Evolutionary conservation across 2,888 invertebrate species (phyloP).

Genomic region (Salticus scenicus): DNA sequence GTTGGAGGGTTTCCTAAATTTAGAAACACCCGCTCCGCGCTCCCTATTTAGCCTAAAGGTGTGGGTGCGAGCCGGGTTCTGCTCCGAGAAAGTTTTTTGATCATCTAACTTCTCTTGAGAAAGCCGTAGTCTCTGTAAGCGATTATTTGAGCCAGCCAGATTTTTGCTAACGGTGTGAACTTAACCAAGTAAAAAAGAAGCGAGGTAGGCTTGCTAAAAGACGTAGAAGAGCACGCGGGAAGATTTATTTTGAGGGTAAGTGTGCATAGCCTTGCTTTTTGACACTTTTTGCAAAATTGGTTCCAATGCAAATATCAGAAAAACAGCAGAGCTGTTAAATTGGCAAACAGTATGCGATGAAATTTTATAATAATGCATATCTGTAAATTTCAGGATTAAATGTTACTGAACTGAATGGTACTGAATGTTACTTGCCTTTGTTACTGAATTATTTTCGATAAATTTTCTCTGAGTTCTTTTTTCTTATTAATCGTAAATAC

Average conservation of each 20-base stretch:
- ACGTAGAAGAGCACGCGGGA: neutral
- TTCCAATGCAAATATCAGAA: no score
- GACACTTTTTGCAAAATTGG: no score
- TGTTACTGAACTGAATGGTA: no score
- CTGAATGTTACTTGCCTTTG: no score
- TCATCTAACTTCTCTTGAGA: neutral
- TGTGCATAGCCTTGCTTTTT: no score
- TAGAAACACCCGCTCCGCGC: neutral
- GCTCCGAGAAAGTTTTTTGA: neutral
- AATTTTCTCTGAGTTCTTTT: no score
- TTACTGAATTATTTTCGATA: no score
- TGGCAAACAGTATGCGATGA: no score
- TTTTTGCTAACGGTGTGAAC: neutral
- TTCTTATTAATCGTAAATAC: no score
- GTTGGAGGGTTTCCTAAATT: neutral
- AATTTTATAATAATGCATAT: no score
- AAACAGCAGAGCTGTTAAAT: no score
- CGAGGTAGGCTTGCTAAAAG: neutral
- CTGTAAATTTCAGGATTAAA: no score
- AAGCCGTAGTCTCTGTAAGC: neutral
- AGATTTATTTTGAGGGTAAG: neutral
- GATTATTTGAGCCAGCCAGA: neutral
- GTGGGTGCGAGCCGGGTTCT: slow-evolving; percentile 4
- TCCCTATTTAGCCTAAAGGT: slow-evolving; percentile 3
- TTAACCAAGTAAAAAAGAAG: neutral